phyloP scores from a whole-genome alignment of 2,888 invertebrate genomes.

The Eupeodes luniger region DNA sequence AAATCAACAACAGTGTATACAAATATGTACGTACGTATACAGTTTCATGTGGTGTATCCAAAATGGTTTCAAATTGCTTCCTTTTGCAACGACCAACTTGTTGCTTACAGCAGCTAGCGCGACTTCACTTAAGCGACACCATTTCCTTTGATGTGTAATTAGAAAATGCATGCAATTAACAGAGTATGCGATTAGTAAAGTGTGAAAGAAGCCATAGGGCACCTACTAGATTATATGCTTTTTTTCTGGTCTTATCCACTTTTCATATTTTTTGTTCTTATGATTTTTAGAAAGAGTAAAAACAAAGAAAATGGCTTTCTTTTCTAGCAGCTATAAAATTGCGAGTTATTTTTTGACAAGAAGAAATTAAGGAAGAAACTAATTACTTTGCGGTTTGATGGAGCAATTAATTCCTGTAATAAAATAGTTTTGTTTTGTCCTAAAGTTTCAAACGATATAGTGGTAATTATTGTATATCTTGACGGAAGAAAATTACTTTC shows the following conservation, averaged over 20 bases:
- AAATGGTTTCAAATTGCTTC: slow-evolving; percentile 71
- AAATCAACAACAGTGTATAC: background rate
- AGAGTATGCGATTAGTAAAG: slow-evolving; percentile 57
- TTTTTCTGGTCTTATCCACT: background rate
- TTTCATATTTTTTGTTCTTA: background rate
- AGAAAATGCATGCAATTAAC: slow-evolving; percentile 73
- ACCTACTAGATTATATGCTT: background rate
- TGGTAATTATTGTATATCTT: background rate
- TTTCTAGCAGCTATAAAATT: background rate
- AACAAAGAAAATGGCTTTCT: background rate
- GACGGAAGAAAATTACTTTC: background rate
- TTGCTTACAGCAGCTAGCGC: slow-evolving; percentile 43
- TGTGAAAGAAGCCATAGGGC: slow-evolving; percentile 54
- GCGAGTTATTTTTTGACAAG: background rate
- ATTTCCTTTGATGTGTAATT: slow-evolving; percentile 70
- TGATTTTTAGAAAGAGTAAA: background rate
- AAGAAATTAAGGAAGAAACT: background rate
- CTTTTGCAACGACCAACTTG: slow-evolving; percentile 55
- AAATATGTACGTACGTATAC: background rate
- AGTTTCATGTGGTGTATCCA: slow-evolving; percentile 36
- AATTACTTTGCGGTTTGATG: slow-evolving; percentile 12
- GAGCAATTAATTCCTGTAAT: background rate
- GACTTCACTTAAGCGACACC: slow-evolving; percentile 43
- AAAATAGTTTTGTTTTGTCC: background rate
- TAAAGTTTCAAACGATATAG: background rate